Base-by-base conservation (phyloP, 2,113 vertebrate species). In the Coreoperca whiteheadi region DNA sequence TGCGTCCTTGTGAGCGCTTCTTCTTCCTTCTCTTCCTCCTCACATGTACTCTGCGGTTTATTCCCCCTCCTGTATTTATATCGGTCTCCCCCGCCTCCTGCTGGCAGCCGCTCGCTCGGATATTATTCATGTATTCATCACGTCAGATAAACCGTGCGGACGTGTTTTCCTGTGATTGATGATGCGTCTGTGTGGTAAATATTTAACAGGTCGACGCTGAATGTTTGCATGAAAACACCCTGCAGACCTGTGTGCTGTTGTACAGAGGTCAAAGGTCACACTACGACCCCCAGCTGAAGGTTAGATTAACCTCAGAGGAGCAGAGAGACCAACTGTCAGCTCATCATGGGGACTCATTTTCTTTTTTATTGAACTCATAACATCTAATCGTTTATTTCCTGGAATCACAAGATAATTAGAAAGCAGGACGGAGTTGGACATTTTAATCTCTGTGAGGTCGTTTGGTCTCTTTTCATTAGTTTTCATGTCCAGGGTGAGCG, bases 11-110 rank as follows among this genome's bases (percentile, higher is more conserved):
- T 37, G 20, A 21, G 20, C 12, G 11, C 10, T 12, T 23, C 14
- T 12, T 37, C 8, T 32, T 41, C 53, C 7, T 37, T 30, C 11
- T 51, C 51, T 32, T 73, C 65, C 54, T 74, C 23, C 60, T 41
- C 48, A 11, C 46, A 3, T 80, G 56, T 48, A 23, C 30, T 5
- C 53, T 41, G 10, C 2, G 1, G 8, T 20, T 18, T 23, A 18
- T 1, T 6, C 50, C 59, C 4, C 2, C 84, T 81, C 82, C 78
- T 87, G 61, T 83, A 74, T 88, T 89, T 90, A 89, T 88, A 87
- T 21, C 23, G 4, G 61, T 21, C 65, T 71, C 70, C 69, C 73
- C n/a, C n/a, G n/a, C 41, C 73, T 60, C 4, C 79, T 51, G 20
- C 63, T 12, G n/a, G 23, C 63, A 25, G 54, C 56, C 25, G 28